These are phyloP conservation scores for Sebastes cheni DNA, from an alignment of 2,797 vertebrate genomes.

Conservation along the genomic window DNA sequence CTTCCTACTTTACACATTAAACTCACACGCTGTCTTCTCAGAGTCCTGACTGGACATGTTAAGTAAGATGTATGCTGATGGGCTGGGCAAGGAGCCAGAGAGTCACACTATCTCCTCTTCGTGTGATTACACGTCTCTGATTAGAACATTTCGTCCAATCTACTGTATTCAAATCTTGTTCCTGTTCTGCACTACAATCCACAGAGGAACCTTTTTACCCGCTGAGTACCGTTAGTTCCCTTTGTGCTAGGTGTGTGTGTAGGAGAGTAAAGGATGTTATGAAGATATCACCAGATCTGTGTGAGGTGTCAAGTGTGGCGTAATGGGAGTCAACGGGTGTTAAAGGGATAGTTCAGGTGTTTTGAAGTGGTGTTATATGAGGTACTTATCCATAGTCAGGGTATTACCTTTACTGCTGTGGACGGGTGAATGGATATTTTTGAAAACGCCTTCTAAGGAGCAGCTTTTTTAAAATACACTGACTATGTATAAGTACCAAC, in stretches of 20 bases:
- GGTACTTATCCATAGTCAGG: too few relatives aligned
- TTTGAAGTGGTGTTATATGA: too few relatives aligned
- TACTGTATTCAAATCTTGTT: neutral
- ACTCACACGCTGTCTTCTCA: neutral
- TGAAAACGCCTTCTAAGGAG: too few relatives aligned
- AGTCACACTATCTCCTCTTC: neutral
- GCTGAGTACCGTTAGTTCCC: neutral
- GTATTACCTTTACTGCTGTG: too few relatives aligned
- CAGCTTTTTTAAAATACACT: too few relatives aligned
- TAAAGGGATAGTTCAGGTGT: too few relatives aligned
- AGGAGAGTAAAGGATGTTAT: neutral
- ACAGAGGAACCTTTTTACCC: neutral
- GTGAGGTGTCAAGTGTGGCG: slow-evolving; percentile 15
- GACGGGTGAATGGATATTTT: too few relatives aligned
- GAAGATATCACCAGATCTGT: slow-evolving; percentile 14
- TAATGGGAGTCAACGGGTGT: neutral
- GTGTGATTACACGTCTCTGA: neutral
- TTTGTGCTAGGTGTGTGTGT: neutral
- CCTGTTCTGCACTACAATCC: neutral
- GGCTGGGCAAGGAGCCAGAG: neutral
- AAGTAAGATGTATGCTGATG: neutral
- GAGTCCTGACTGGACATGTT: neutral
- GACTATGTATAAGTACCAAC: too few relatives aligned
- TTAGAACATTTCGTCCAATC: neutral
- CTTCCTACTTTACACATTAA: neutral